Conservation (phyloP, 2,888 invertebrate genomes). For the Linnaemya tessellans region DNA sequence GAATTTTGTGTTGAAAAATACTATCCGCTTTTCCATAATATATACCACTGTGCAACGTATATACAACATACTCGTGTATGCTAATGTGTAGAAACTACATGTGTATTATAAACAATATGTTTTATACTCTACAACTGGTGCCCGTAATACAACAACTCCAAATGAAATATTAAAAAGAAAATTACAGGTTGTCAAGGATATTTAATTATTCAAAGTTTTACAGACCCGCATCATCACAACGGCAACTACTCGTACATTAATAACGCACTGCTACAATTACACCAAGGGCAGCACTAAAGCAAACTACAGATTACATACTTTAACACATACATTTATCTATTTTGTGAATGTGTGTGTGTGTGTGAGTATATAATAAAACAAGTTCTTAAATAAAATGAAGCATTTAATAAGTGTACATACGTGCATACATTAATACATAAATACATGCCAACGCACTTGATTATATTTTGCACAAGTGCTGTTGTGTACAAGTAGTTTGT, state of each 20-base stretch:
- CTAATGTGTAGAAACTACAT: background rate
- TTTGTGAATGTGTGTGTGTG: background rate
- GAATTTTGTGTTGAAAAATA: too few relatives aligned
- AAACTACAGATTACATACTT: slow-evolving; percentile 9
- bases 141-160: background rate
- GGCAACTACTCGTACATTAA: slow-evolving; percentile 32
- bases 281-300: slow-evolving; percentile 4
- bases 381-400: slow-evolving; percentile 41
- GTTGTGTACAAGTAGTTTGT: background rate
- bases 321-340: background rate
- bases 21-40: too few relatives aligned
- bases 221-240: slow-evolving; percentile 43
- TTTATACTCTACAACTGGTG: background rate
- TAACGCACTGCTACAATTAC: slow-evolving; percentile 13
- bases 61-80: too few relatives aligned
- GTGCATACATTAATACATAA: background rate
- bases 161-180: slow-evolving; percentile 33
- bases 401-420: background rate
- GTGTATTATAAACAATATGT: background rate
- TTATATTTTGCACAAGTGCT: background rate
- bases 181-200: slow-evolving; percentile 67
- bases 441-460: background rate
- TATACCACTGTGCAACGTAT: background rate
- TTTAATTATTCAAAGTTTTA: slow-evolving; percentile 64
- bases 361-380: slow-evolving; percentile 27